Base-by-base conservation (phyloP, 2,797 vertebrate genomes). In the Sternotherus odoratus region DNA sequence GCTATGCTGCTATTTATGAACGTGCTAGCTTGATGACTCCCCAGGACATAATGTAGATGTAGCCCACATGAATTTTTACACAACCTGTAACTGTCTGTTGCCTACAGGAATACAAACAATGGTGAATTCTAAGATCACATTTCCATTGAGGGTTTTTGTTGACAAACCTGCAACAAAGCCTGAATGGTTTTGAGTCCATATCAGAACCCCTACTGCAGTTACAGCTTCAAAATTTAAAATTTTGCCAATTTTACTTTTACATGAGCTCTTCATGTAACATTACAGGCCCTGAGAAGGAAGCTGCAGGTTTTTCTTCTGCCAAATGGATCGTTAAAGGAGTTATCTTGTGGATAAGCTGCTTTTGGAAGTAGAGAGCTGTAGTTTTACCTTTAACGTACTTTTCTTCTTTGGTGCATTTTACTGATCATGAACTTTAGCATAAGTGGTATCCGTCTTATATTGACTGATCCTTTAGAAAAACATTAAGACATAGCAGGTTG, bases 81-180 rank as follows among this genome's bases (percentile, higher is more conserved):
- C 49, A 80, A 72, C 10, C 21, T 93, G 50, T 84, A 83, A 79
- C 19, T 83, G 23, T 36, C 88, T 87, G 48, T 63, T 90, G 50
- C 39, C 0, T n/a, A 85, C 56, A 77, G 66, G 21, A 46, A 16
- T 5, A 51, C 63, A 4, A 88, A 6, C 80, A 69, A 24, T 39
- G 66, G 3, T 79, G 16, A 66, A 81, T 9, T 51, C 66, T 88
- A 81, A 50, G 15, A 69, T 79, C 85, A 48, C 66, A 39, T 39
- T 39, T 90, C 75, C 9, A 1, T 26, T 23, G 28, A 83, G 10
- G 8, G 1, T 6, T 69, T 84, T 63, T 82, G n/a, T 83, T 92
- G 80, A 81, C 49, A 17, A 4, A 78, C 33, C 43, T 28, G 12
- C 51, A 48, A 6, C 12, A 57, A 69, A 87, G 48, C 48, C 89